Conservation (phyloP, 2,888 invertebrate species). For the Gortyna flavago region DNA sequence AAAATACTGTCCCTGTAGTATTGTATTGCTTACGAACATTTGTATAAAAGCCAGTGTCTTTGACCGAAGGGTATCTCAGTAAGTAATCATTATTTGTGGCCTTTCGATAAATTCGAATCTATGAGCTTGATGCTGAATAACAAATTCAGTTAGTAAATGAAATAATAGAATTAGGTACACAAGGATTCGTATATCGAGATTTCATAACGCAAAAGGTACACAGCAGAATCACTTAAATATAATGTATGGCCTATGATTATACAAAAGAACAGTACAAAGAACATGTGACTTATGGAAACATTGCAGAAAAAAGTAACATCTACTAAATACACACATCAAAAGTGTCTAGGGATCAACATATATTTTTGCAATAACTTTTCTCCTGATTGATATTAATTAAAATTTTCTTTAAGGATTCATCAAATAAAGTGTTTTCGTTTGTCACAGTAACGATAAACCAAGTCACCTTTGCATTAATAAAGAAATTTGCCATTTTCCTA, state of each 20-base stretch:
- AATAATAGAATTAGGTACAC: not conserved
- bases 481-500: too few species aligned
- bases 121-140: not conserved
- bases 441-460: too few species aligned
- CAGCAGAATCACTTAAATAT: not conserved
- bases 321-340: too few species aligned
- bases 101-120: not conserved
- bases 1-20: not conserved
- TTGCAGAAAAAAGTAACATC: slow-evolving; percentile 1
- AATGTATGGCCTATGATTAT: not conserved
- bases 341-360: too few species aligned
- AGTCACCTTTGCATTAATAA: too few species aligned
- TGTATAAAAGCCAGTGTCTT: too few species aligned
- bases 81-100: not conserved
- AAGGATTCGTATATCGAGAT: not conserved
- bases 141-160: not conserved
- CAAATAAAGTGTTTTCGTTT: too few species aligned
- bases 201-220: not conserved
- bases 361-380: too few species aligned
- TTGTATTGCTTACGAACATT: not conserved
- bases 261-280: not conserved
- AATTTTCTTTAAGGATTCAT: too few species aligned
- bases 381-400: too few species aligned
- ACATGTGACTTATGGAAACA: not conserved
- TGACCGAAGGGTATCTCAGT: not conserved